Base-by-base conservation (phyloP, 2,797 vertebrate species). In the Falco concolor region DNA sequence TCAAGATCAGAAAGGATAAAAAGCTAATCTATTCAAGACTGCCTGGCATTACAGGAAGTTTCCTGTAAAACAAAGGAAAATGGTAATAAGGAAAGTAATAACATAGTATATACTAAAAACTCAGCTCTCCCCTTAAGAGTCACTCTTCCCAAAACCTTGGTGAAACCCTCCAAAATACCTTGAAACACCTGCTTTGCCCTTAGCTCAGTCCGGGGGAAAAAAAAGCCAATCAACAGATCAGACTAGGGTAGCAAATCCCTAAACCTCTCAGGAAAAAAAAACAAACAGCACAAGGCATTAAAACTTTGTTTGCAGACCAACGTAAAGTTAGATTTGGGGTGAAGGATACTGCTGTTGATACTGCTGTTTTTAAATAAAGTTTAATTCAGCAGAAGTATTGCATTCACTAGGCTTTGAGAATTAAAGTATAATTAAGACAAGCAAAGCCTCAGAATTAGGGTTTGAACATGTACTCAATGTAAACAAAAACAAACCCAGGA, bases 1-100 rank as follows among this genome's bases (percentile, higher is more conserved):
- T 93, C 84, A 91, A 83, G 78, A 87, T 89, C 61, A 87, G 73
- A 89, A 95, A 91, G 84, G 76, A 94, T 80, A 88, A 87, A 92
- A 83, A 72, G 34, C 14, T 83, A 69, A 87, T 88, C 76, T 84
- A 44, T 36, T 91, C 54, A 74, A 84, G 50, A 87, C 45, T 83
- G 57, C 6, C 38, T 36, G 44, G 75, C 22, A 36, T 30, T 67
- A 74, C 17, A 69, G 36, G 15, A 82, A 69, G 67, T 36, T 67
- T 12, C 34, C 42, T 59, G 50, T 9, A 81, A 75, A 78, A 52
- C 13, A 65, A 61, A 88, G 17, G 13, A 49, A 82, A 82, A 68
- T 5, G 0, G 32, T 49, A 45, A 23, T 10, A 75, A 73, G 10
- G 32, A 60, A 63, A 95, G 54, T 28, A 84, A 45, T 36, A 70